Evolutionary conservation across 1,140 invertebrate genomes (phyloP), one percentile per base, ranked within the genome.

Genomic region (Scaptomyza montana): DNA sequence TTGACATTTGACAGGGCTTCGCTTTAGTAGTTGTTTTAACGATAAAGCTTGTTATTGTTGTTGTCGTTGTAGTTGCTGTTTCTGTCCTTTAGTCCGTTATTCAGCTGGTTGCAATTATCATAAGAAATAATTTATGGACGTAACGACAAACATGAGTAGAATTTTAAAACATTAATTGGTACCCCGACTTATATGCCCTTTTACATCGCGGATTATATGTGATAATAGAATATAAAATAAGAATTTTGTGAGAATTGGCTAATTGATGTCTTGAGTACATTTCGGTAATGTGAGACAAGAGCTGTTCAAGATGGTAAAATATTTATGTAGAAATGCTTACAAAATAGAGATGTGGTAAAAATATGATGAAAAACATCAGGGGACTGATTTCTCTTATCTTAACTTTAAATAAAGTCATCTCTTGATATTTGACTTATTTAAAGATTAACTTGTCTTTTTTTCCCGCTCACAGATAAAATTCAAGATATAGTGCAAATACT

Each of bases 71-170:
- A 47, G 46, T 13, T 55, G 66, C 63, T 25, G 21, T 4, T 25
- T 25, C 21, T 25, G 21, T 25, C 82, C 74, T 77, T 70, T 74
- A 68, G 36, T 51, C 46, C 21, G 21, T 33, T 46, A 66, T 67
- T 86, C 77, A 62, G 53, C 64, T 50, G 7, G 36, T 49, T 57
- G 46, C 82, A 87, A 86, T 86, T 86, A 86, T 87, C 82, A 87
- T 81, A 78, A 71, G 78, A 86, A 86, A 87, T 86, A 81, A 86
- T 86, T 87, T 71, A 86, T 78, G 57, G 59, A 55, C 70, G 47
- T 51, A 54, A 39, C 47, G 19, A 25, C 54, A 56, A 66, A 56
- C 33, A 49, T 41, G n/a, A 7, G n/a, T 12, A 21, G 41, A 13
- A 63, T 30, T 36, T 19, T 0, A 13, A 25, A 55, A 49, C 33